Evolutionary conservation across 2,888 invertebrate genomes (phyloP).

Genomic region (Serripes groenlandicus): DNA sequence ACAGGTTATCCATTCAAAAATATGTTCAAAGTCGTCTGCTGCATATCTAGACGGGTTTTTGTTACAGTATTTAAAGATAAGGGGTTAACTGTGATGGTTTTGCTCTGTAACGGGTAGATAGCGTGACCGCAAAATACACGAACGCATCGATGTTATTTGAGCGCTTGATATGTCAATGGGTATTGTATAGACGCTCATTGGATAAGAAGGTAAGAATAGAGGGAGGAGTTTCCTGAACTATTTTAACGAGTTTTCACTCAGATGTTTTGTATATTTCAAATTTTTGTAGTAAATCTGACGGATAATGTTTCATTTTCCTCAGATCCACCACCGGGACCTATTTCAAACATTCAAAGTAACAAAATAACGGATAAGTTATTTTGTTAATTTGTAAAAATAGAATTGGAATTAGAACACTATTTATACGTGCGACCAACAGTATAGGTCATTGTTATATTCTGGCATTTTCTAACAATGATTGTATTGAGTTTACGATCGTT

Average conservation of each 20-base stretch:
- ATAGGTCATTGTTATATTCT: too few relatives aligned
- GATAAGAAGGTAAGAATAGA: conserved; percentile 7
- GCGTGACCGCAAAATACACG: conserved; percentile 11
- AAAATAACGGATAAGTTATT: too few relatives aligned
- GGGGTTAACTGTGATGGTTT: not conserved
- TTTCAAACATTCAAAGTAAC: too few relatives aligned
- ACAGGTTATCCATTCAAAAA: too few relatives aligned
- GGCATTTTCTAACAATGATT: too few relatives aligned
- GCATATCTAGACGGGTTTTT: not conserved
- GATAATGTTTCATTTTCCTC: too few relatives aligned
- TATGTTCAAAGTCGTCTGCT: too few relatives aligned
- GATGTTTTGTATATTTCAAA: conserved; percentile 1
- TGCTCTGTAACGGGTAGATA: conserved; percentile 17
- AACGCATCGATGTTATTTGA: conserved; percentile 1
- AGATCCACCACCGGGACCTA: too few relatives aligned
- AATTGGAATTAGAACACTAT: too few relatives aligned
- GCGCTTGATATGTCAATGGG: not conserved
- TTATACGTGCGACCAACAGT: too few relatives aligned
- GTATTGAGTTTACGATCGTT: too few relatives aligned
- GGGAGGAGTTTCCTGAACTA: conserved; percentile 1
- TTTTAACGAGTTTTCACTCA: not conserved
- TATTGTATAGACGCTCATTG: conserved; percentile 18
- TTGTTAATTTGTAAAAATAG: too few relatives aligned
- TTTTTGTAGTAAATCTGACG: not conserved
- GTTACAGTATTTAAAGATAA: not conserved